Evolutionary conservation across 2,888 invertebrate species (phyloP).

Genomic region (Brachypalpus laphriformis): DNA sequence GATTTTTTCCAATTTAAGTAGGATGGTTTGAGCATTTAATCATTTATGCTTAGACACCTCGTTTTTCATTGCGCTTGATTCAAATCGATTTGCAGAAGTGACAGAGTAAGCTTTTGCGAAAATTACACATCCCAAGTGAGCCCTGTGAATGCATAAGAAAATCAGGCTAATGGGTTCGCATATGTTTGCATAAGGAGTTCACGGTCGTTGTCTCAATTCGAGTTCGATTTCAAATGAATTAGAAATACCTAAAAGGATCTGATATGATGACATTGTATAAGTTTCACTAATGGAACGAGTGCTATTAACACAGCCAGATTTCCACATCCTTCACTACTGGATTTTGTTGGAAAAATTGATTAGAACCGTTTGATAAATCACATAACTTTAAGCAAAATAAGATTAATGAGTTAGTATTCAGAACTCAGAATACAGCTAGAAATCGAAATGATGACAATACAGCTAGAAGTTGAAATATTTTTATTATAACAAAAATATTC

Average conservation of each 20-base stretch:
- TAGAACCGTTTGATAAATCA: too few species aligned
- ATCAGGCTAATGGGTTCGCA: conserved; percentile 13
- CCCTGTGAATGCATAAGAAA: conserved; percentile 12
- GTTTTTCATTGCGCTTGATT: neutral
- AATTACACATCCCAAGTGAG: neutral
- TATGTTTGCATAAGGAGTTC: neutral
- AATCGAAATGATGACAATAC: too few species aligned
- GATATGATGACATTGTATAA: conserved; percentile 1
- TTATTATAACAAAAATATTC: too few species aligned
- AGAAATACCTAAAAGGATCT: neutral
- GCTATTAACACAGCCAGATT: too few species aligned
- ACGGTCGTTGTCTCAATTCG: conserved; percentile 5
- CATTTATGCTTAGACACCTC: neutral
- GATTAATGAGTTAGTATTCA: too few species aligned
- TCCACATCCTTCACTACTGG: too few species aligned
- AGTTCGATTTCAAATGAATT: neutral
- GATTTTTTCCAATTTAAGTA: neutral
- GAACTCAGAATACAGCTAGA: too few species aligned
- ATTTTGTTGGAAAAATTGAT: too few species aligned
- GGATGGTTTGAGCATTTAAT: neutral
- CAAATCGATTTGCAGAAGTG: neutral
- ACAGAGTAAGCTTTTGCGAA: neutral
- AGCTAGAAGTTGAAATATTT: too few species aligned
- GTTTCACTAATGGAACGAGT: too few species aligned
- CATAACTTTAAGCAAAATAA: too few species aligned